Percentiles rank a stretch among this genome's conserved stretches.
Evolutionary conservation across 2,113 vertebrate genomes (phyloP).

Genomic region (Phyllopteryx taeniolatus): DNA sequence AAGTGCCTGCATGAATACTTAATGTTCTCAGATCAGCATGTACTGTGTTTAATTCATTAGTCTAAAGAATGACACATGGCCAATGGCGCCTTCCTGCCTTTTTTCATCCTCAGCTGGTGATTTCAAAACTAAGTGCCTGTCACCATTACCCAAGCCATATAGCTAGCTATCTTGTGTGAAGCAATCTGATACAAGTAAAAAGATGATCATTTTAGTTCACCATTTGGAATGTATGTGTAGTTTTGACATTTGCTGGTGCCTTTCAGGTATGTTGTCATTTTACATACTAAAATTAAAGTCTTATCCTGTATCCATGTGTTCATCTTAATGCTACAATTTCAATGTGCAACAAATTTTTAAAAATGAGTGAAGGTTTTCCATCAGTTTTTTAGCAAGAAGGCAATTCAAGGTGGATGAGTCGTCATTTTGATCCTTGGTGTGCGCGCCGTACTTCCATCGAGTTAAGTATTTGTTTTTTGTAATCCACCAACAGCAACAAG

Average conservation of each 20-base stretch:
- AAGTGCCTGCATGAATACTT: constrained; percentile 4
- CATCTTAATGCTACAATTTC: not conserved
- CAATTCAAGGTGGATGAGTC: no score
- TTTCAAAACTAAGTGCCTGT: not conserved
- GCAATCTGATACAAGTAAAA: not conserved
- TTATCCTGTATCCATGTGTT: not conserved
- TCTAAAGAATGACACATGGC: not conserved
- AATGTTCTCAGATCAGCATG: constrained; percentile 14
- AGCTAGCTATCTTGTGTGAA: not conserved
- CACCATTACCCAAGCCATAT: not conserved
- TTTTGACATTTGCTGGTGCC: not conserved
- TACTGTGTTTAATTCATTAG: constrained; percentile 14
- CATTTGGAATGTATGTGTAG: not conserved
- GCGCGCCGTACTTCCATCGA: no score
- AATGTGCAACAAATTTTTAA: not conserved
- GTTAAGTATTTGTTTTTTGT: no score
- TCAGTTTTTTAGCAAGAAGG: no score
- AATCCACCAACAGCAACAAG: no score
- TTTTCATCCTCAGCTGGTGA: not conserved
- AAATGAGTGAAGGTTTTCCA: no score
- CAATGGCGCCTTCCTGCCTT: not conserved
- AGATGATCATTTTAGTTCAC: not conserved
- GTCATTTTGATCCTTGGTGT: no score
- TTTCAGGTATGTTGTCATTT: not conserved
- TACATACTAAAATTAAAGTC: not conserved